These are phyloP conservation scores for Pseudorhombus dupliciocellatus DNA, from an alignment of 2,113 vertebrate species.

Conservation along the genomic window DNA sequence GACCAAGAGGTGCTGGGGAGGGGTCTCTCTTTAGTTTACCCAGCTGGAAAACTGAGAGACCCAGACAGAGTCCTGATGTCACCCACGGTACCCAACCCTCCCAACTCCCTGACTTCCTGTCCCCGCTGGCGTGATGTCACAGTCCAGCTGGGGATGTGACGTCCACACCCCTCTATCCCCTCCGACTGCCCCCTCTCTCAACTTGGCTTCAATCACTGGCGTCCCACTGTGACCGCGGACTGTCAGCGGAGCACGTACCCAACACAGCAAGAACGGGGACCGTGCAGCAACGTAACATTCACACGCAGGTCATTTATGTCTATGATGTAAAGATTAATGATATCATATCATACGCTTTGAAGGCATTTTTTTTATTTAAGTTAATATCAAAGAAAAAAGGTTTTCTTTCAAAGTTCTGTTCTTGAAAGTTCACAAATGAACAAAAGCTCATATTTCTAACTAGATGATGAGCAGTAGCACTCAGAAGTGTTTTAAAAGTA, in stretches of 20 bases:
- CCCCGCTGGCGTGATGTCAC: constrained; percentile 78
- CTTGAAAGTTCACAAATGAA: constrained; percentile 19
- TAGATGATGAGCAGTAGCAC: background rate
- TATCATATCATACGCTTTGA: no score
- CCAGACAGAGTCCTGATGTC: constrained; percentile 79
- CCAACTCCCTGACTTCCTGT: constrained; percentile 78
- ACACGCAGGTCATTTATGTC: constrained; percentile 4
- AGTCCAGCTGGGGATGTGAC: constrained; percentile 82
- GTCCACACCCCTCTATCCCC: constrained; percentile 62
- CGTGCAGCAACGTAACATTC: constrained; percentile 19
- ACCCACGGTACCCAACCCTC: constrained; percentile 70
- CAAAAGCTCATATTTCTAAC: background rate
- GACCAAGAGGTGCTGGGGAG: background rate
- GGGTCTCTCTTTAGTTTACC: constrained; percentile 74
- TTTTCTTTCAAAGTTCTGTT: constrained; percentile 12
- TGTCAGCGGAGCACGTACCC: constrained; percentile 78
- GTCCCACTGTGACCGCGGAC: constrained; percentile 72
- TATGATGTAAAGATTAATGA: constrained; percentile 14
- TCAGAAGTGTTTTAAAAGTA: constrained; percentile 45
- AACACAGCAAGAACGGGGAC: constrained; percentile 40
- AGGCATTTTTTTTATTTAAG: no score
- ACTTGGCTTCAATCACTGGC: constrained; percentile 68
- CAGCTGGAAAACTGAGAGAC: constrained; percentile 75
- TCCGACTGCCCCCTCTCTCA: constrained; percentile 46
- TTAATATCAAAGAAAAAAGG: no score